Base-by-base conservation (phyloP, 2,888 invertebrate species). In the Mimas tiliae region DNA sequence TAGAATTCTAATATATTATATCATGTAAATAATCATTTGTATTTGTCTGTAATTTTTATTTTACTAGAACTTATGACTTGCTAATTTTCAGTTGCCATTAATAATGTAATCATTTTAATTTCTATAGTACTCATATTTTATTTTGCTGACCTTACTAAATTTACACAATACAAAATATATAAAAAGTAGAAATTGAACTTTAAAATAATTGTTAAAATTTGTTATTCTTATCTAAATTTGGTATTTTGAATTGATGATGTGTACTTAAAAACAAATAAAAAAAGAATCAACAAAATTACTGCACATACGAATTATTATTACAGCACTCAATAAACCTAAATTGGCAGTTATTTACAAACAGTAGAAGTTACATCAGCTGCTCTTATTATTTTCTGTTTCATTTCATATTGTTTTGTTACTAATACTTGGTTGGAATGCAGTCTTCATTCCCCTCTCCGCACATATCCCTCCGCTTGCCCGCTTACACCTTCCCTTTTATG, bases 401-500 rank as follows among this genome's bases (percentile, higher is more conserved):
- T 63, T 33, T 63, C 51, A 64, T 64, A 38, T 63, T 48, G 16
- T 67, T 68, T 55, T 65, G 67, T 86, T 81, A 84, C 82, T 91
- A 89, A 90, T 89, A 86, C 92, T 89, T 92, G 93, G 93, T 90
- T 90, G 91, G 84, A 86, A 87, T 75, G 88, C 93, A 92, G 90
- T 82, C 88, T 89, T 87, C 78, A 78, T 73, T 72, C 74, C 74
- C 66, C 19, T 68, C 67, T 75, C 3, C 27, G 42, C 69, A 69
- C 51, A 12, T 65, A 64, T 62, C 27, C 55, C 65, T 65, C 70
- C 67, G 62, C 71, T 47, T 62, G 67, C 78, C 80, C 76, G 74
- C 75, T 79, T 81, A 70, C 70, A 72, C 73, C 65, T 62, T 68
- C 72, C 68, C 67, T 63, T 63, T 62, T 64, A 63, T 65, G 67